These are phyloP conservation scores for Henricia sp. DNA, from an alignment of 53 echinoderm and acorn worm species.

Conservation along the genomic window DNA sequence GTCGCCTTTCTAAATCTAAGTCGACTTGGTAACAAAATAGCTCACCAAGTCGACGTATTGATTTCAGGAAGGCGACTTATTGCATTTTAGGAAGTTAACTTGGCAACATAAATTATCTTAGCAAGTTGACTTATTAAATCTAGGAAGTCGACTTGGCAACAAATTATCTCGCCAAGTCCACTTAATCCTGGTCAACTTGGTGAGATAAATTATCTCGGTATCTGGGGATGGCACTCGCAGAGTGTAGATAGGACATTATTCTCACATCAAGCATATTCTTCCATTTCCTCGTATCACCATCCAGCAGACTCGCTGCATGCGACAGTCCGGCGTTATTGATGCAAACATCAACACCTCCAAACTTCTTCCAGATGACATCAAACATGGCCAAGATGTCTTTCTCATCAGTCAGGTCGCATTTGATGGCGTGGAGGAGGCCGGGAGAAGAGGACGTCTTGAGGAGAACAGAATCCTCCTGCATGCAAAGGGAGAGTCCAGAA, in stretches of 20 bases:
- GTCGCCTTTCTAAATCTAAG: too few relatives aligned
- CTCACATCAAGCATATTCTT: constrained; percentile 17
- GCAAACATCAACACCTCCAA: constrained; percentile 76
- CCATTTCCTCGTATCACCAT: constrained; percentile 54
- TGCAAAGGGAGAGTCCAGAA: too few relatives aligned
- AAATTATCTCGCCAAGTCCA: too few relatives aligned
- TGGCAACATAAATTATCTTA: too few relatives aligned
- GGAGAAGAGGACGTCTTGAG: constrained; percentile 15
- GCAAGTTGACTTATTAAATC: too few relatives aligned
- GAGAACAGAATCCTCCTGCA: constrained; percentile 16
- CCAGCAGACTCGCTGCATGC: constrained; percentile 39
- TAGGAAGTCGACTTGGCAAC: too few relatives aligned
- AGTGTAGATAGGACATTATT: background rate
- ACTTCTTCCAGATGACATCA: constrained; percentile 51
- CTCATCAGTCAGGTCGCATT: constrained; percentile 62
- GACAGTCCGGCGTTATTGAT: constrained; percentile 73
- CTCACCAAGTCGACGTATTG: too few relatives aligned
- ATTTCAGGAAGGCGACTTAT: too few relatives aligned
- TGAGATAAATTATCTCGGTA: too few relatives aligned
- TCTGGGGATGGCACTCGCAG: background rate
- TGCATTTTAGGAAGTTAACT: too few relatives aligned
- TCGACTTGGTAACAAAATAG: too few relatives aligned
- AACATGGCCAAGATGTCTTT: constrained; percentile 71
- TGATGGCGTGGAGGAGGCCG: constrained; percentile 50
- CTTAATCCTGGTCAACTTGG: too few relatives aligned